A percentile compares a stretch with the other conserved stretches of the same genome.
Conservation (phyloP, 1,140 invertebrate species). For the Drosophila repletoides region DNA sequence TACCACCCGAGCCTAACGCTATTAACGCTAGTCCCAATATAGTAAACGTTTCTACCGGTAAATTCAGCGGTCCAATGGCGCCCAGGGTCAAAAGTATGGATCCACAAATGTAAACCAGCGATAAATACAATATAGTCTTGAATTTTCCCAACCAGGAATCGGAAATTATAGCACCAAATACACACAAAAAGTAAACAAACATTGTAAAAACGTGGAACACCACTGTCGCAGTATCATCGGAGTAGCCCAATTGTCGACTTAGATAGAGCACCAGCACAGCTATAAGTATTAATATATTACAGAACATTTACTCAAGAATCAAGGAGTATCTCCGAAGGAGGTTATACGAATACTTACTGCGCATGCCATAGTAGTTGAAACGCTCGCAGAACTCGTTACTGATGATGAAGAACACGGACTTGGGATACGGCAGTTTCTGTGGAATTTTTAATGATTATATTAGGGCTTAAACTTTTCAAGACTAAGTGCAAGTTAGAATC, state of each 20-base stretch:
- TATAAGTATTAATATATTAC: slow-evolving; percentile 67
- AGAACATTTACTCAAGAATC: no score
- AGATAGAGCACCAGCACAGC: slow-evolving; percentile 91
- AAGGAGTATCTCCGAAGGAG: slow-evolving; percentile 83
- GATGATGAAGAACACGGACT: slow-evolving; percentile 96
- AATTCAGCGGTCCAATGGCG: slow-evolving; percentile 85
- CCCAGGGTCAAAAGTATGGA: slow-evolving; percentile 90
- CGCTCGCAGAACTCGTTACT: slow-evolving; percentile 98
- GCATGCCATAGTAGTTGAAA: slow-evolving; percentile 98
- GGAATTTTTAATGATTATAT: no score
- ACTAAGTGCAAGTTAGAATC: no score
- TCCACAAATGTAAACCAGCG: slow-evolving; percentile 93
- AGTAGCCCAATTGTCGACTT: slow-evolving; percentile 86
- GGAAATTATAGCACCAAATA: slow-evolving; percentile 92
- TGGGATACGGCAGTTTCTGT: slow-evolving; percentile 92
- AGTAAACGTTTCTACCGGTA: slow-evolving; percentile 86
- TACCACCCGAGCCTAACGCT: slow-evolving; percentile 96
- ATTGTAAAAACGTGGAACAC: slow-evolving; percentile 91
- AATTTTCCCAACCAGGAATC: slow-evolving; percentile 92
- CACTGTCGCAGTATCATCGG: slow-evolving; percentile 87
- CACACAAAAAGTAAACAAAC: slow-evolving; percentile 91
- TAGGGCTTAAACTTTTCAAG: no score
- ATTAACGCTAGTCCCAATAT: slow-evolving; percentile 91
- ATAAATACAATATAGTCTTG: slow-evolving; percentile 94
- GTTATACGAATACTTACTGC: slow-evolving; percentile 86